Percentiles rank a stretch among this genome's conserved stretches.
Evolutionary conservation across 2,888 invertebrate species (phyloP).

Genomic region (Cerastoderma edule): DNA sequence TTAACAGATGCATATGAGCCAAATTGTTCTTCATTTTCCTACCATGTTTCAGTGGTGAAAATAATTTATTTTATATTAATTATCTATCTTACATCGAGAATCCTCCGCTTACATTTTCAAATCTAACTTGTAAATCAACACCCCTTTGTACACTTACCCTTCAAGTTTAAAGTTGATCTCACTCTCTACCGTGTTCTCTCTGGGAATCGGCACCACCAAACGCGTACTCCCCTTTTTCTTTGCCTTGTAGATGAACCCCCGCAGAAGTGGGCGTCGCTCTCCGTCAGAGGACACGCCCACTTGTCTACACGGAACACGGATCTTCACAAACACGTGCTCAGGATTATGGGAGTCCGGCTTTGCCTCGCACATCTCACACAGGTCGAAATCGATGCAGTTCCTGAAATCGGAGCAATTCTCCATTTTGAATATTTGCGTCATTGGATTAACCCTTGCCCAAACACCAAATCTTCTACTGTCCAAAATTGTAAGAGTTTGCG

Average conservation of each 20-base stretch:
- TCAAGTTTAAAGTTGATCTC: slow-evolving; percentile 49
- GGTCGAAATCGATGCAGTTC: slow-evolving; percentile 82
- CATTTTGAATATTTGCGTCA: not conserved
- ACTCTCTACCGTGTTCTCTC: slow-evolving; percentile 41
- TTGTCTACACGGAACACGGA: slow-evolving; percentile 72
- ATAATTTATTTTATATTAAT: no score
- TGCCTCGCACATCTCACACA: slow-evolving; percentile 82
- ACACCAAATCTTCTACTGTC: no score
- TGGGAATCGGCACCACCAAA: slow-evolving; percentile 44
- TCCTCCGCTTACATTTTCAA: no score
- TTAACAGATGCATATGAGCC: no score
- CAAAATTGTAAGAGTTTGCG: no score
- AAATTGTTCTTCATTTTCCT: no score
- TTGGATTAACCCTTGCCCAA: not conserved
- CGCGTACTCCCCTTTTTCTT: slow-evolving; percentile 40
- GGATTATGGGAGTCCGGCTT: slow-evolving; percentile 74
- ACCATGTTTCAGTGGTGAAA: no score
- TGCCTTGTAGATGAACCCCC: slow-evolving; percentile 61
- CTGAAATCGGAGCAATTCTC: slow-evolving; percentile 70
- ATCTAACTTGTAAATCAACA: no score
- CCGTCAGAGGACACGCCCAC: slow-evolving; percentile 62
- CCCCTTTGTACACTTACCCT: slow-evolving; percentile 42
- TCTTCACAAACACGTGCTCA: slow-evolving; percentile 82
- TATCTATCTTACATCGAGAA: no score
- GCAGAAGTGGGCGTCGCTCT: slow-evolving; percentile 67